These are phyloP conservation scores for Eupithecia exiguata DNA, from an alignment of 2,888 invertebrate species.

Conservation along the genomic window DNA sequence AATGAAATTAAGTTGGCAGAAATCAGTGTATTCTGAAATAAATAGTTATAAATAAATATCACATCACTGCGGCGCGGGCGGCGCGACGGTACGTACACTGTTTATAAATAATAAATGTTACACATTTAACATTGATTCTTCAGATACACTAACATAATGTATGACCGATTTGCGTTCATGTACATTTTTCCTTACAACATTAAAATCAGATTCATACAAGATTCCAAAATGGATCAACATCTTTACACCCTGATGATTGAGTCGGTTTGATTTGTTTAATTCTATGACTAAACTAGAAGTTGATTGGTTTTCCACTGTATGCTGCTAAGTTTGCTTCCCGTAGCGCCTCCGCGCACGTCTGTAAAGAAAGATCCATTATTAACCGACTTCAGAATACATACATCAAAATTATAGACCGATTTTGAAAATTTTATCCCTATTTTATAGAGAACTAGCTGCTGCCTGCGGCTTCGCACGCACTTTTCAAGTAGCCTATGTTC, in stretches of 20 bases:
- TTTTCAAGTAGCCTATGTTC: no score
- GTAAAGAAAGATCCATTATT: slow-evolving; percentile 57
- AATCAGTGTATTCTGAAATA: slow-evolving; percentile 46
- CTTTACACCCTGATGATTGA: slow-evolving; percentile 52
- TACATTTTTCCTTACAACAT: slow-evolving; percentile 42
- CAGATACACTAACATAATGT: slow-evolving; percentile 17
- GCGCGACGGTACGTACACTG: slow-evolving; percentile 37
- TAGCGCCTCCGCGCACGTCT: slow-evolving; percentile 98
- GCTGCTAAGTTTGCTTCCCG: slow-evolving; percentile 98
- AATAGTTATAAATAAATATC: slow-evolving; percentile 53
- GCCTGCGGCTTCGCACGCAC: no score
- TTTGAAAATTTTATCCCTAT: no score
- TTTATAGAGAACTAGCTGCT: no score
- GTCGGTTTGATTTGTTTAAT: slow-evolving; percentile 51
- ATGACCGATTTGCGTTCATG: slow-evolving; percentile 37
- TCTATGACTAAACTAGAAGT: slow-evolving; percentile 87
- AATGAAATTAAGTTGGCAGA: slow-evolving; percentile 60
- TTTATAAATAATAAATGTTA: slow-evolving; percentile 46
- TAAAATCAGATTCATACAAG: slow-evolving; percentile 76
- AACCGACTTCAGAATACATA: no score
- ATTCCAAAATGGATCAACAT: slow-evolving; percentile 62
- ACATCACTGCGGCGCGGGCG: slow-evolving; percentile 41
- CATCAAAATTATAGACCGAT: no score
- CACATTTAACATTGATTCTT: slow-evolving; percentile 26
- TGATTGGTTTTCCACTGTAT: slow-evolving; percentile 98